Evolutionary conservation across 1,140 invertebrate genomes (phyloP).

Genomic region (Mylabris phalerata): DNA sequence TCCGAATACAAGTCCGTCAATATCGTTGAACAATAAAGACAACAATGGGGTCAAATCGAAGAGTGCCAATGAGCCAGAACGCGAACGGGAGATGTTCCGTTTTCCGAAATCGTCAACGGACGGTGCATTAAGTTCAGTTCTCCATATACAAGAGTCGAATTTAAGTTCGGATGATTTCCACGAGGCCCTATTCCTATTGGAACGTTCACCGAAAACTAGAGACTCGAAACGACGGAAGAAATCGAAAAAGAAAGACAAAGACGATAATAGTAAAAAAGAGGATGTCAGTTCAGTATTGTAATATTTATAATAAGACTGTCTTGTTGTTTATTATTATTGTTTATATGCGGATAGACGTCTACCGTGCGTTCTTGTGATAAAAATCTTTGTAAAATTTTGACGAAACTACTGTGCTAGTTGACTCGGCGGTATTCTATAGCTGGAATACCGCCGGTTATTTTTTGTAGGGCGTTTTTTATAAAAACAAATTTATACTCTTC

Average conservation of each 20-base stretch:
- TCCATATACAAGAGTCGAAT: constrained; percentile 54
- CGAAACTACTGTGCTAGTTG: not conserved
- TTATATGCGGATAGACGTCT: not conserved
- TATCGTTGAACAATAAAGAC: constrained; percentile 23
- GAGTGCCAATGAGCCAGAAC: constrained; percentile 49
- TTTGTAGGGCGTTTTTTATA: constrained; percentile 13
- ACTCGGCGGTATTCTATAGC: not conserved
- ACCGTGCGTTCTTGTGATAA: constrained; percentile 23
- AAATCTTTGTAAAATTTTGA: constrained; percentile 3
- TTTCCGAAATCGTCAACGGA: constrained; percentile 54
- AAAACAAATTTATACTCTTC: constrained; percentile 10
- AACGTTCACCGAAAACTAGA: constrained; percentile 47
- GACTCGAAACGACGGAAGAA: constrained; percentile 42
- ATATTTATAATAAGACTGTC: constrained; percentile 19
- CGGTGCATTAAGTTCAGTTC: constrained; percentile 51
- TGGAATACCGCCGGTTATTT: not conserved
- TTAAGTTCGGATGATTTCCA: constrained; percentile 57
- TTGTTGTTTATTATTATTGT: constrained; percentile 14
- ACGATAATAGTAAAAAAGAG: constrained; percentile 36
- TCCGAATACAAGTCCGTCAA: constrained; percentile 30
- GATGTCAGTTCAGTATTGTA: constrained; percentile 36
- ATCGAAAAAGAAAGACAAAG: constrained; percentile 43
- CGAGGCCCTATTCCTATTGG: constrained; percentile 52
- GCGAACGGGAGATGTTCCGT: constrained; percentile 48
- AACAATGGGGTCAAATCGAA: constrained; percentile 40